Conservation (phyloP, 2,797 vertebrate genomes). For the Mus spretus region DNA sequence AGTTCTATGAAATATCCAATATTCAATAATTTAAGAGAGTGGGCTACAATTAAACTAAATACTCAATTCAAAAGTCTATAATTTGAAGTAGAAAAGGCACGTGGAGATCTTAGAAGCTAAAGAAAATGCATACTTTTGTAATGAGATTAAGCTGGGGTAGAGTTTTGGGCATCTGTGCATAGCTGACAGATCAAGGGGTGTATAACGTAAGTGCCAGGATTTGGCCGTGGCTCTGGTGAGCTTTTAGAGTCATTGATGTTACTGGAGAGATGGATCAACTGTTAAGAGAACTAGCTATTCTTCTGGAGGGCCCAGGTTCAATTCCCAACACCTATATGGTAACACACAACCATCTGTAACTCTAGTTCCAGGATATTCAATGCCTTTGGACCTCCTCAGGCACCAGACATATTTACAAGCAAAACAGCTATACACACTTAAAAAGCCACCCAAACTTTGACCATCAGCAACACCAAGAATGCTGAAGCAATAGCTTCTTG, state of each 20-base stretch:
- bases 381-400: neutral
- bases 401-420: neutral
- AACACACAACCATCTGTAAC: neutral
- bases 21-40: neutral
- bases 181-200: neutral
- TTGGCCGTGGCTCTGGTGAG: neutral
- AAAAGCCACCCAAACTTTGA: neutral
- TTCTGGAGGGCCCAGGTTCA: neutral
- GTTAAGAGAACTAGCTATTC: neutral
- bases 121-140: neutral
- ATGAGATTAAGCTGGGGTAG: neutral
- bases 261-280: neutral
- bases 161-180: neutral
- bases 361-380: neutral
- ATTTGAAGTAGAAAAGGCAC: neutral
- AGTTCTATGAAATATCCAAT: slow-evolving; percentile 20
- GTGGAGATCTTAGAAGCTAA: neutral
- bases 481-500: neutral
- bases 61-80: neutral
- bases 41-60: neutral
- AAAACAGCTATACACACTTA: neutral
- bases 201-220: neutral
- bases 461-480: neutral
- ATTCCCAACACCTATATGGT: neutral
- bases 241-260: slow-evolving; percentile 7